These are phyloP conservation scores for Centropus bengalensis DNA, from an alignment of 2,113 vertebrate genomes.

Conservation along the genomic window DNA sequence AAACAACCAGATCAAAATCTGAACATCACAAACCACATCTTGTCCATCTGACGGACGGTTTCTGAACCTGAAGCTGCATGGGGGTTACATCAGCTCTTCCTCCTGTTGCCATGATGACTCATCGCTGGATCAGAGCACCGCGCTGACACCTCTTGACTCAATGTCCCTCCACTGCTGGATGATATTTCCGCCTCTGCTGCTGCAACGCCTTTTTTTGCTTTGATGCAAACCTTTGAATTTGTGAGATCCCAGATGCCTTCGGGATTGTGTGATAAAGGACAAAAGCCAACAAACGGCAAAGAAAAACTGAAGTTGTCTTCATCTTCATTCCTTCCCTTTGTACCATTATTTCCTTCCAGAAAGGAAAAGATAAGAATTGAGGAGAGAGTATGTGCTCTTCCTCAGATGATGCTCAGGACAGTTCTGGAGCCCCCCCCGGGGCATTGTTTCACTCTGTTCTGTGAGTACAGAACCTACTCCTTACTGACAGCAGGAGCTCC, in stretches of 20 bases:
- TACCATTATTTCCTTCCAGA: not conserved
- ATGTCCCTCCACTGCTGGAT: not conserved
- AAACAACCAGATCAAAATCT: not conserved
- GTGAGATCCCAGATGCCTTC: not conserved
- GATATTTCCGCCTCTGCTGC: not conserved
- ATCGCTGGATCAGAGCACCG: not conserved
- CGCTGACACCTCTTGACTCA: constrained; percentile 16
- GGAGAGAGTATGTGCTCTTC: not conserved
- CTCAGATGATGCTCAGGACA: not conserved
- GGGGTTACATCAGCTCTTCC: not conserved
- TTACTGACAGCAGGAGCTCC: not conserved
- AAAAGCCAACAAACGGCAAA: not conserved
- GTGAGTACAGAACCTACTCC: not conserved
- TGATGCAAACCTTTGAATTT: not conserved
- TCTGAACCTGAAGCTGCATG: not conserved
- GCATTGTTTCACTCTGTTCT: not conserved
- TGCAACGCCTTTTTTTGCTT: not conserved
- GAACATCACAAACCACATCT: not conserved
- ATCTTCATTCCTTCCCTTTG: not conserved
- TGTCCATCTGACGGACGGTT: not conserved
- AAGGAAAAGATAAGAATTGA: not conserved
- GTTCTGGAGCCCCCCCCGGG: not conserved
- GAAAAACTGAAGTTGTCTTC: not conserved
- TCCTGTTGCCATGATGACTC: not conserved
- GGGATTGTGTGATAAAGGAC: not conserved